A percentile compares a stretch with the other conserved stretches of the same genome.
phyloP scores from a whole-genome alignment of 2,888 invertebrate species.

The Euphydryas editha region DNA sequence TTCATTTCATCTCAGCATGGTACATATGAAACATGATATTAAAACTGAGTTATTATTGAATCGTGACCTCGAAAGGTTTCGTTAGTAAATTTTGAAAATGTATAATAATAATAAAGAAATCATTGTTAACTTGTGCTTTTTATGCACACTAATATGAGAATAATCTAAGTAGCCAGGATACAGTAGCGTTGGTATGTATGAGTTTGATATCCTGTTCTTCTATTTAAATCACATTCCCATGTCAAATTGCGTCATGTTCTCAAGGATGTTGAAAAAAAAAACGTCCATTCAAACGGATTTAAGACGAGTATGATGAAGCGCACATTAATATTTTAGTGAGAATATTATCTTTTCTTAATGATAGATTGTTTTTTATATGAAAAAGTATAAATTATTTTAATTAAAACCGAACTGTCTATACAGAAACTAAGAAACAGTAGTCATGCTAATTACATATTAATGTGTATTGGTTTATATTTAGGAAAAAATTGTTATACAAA shows the following conservation, averaged over 20 bases:
- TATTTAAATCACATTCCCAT: slow-evolving; percentile 62
- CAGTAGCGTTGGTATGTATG: slow-evolving; percentile 25
- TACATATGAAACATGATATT: neutral
- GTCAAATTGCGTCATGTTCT: slow-evolving; percentile 65
- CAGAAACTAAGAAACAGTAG: neutral
- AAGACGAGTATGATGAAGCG: slow-evolving; percentile 48
- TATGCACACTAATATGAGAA: slow-evolving; percentile 3
- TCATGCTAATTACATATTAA: neutral
- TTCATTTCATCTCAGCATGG: slow-evolving; percentile 7
- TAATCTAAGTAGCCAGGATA: slow-evolving; percentile 30
- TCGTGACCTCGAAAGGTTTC: neutral
- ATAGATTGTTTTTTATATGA: neutral
- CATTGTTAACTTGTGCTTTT: neutral
- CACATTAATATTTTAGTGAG: slow-evolving; percentile 5
- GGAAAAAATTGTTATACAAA: no score
- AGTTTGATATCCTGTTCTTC: slow-evolving; percentile 38
- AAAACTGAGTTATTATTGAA: neutral
- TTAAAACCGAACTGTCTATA: neutral
- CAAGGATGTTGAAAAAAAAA: slow-evolving; percentile 55
- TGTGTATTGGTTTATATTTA: no score
- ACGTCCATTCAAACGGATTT: slow-evolving; percentile 49
- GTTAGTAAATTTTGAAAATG: neutral
- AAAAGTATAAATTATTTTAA: neutral
- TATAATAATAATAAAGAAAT: neutral
- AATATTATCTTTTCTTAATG: neutral